Conservation (phyloP, 2,888 invertebrate species). For the Drosophila aldrichi region DNA sequence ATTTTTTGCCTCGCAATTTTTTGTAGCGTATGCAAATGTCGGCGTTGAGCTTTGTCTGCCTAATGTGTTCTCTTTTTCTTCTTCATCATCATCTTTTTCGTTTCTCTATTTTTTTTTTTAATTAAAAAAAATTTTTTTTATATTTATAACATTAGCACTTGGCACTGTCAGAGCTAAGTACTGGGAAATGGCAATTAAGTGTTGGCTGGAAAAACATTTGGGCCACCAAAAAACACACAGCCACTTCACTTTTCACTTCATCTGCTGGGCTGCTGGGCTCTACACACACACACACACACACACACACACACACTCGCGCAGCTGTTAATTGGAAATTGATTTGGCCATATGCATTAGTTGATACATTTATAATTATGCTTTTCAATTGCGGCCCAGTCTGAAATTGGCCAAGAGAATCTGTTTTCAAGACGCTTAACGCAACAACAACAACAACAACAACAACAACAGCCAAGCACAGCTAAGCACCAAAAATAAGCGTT, state of each 20-base stretch:
- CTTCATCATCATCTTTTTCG: no score
- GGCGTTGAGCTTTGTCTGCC: no score
- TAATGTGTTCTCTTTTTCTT: no score
- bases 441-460: constrained; percentile 28
- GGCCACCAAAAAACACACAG: constrained; percentile 15
- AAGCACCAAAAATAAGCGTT: constrained; percentile 45
- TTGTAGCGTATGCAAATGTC: no score
- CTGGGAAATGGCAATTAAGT: constrained; percentile 71
- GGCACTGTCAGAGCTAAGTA: constrained; percentile 56
- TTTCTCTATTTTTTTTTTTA: not conserved
- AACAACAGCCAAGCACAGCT: constrained; percentile 38
- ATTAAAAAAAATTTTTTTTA: constrained; percentile 10
- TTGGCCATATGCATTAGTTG: constrained; percentile 72
- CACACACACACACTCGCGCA: not conserved
- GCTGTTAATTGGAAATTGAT: constrained; percentile 74
- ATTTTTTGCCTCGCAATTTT: no score
- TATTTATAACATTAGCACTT: constrained; percentile 40
- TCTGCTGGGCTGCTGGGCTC: constrained; percentile 36
- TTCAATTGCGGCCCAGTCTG: constrained; percentile 52
- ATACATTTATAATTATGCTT: constrained; percentile 72
- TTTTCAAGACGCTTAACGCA: constrained; percentile 13
- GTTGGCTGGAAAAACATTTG: constrained; percentile 58
- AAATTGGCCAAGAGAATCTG: not conserved
- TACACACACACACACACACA: constrained; percentile 2
- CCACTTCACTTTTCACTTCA: constrained; percentile 74